Evolutionary conservation across 2,113 vertebrate genomes (phyloP), one percentile per base, ranked within the genome.

Genomic region (Pseudolaguvia tuberculata): DNA sequence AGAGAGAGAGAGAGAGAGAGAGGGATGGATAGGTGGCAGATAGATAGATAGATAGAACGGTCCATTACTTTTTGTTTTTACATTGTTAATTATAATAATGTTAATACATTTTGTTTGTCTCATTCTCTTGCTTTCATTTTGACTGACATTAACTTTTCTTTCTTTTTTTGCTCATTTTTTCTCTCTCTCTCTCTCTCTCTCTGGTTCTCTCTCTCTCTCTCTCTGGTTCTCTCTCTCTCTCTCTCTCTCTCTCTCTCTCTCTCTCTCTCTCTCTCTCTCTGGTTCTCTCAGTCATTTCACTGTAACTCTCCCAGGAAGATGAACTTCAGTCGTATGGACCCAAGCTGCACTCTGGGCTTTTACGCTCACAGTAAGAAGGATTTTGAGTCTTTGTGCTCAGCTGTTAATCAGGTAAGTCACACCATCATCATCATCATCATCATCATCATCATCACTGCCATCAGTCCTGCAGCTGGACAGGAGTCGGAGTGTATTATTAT

Each of bases 321-420:
- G 91, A 89, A 92, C 82, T 94, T 97, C 57, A 81, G 76, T 68
- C 93, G 93, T 70, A 94, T 96, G 93, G 95, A 97, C 84, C 94
- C 95, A 0, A 97, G 95, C 87, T 96, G 95, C 70, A 95, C 94
- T 0, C 88, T 97, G 15, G 95, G 94, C 10, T 96, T 97, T 83
- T 97, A 96, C 0, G 92, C 93, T 15, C 90, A 86, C 67, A 90
- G 85, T 83, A 88, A 87, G 75, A 91, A 88, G 72, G 94, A 94
- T 79, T 94, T 97, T 84, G 93, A 94, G 77, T 88, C 83, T 1
- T 88, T 97, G 1, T 96, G 94, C 79, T 86, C 85, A 3, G 86
- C 90, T 47, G 89, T 97, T 42, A 85, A 80, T 74, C 80, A 61
- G 87, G 95, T 96, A 84, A 93, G 88, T 86, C 67, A 8, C 27